These are phyloP conservation scores for Drymodes brunneopygia DNA, from an alignment of 2,113 vertebrate genomes.

Conservation along the genomic window DNA sequence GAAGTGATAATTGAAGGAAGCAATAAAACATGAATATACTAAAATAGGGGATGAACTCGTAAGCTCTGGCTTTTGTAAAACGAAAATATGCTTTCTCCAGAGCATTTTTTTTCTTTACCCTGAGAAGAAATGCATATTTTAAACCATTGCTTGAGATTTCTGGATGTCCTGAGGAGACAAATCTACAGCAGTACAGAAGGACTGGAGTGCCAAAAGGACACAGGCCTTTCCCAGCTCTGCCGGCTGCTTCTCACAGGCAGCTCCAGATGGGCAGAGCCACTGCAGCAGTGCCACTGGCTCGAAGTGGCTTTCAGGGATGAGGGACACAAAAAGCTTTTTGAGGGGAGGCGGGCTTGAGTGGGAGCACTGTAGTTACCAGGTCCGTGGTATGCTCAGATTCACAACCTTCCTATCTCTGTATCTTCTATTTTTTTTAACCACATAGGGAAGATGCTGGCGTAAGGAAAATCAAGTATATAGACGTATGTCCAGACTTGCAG, in stretches of 20 bases:
- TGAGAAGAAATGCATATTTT: not conserved
- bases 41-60: not conserved
- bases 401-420: not conserved
- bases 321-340: not conserved
- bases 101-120: not conserved
- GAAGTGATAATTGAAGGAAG: conserved; percentile 10
- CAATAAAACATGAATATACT: not conserved
- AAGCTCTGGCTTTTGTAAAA: not conserved
- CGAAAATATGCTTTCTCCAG: not conserved
- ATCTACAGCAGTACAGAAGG: not conserved
- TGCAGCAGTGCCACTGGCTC: accelerated
- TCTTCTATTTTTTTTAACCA: not conserved
- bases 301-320: not conserved
- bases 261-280: not conserved
- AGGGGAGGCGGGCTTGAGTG: not conserved
- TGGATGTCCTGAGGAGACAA: not conserved
- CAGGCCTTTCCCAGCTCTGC: not conserved
- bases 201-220: not conserved
- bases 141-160: not conserved
- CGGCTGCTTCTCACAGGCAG: not conserved
- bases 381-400: not conserved
- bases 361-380: not conserved
- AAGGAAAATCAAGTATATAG: not conserved
- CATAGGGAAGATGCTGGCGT: not conserved
- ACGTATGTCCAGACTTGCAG: not conserved